Evolutionary conservation across 2,797 vertebrate genomes (phyloP).

Genomic region (Ptychadena robeensis): DNA sequence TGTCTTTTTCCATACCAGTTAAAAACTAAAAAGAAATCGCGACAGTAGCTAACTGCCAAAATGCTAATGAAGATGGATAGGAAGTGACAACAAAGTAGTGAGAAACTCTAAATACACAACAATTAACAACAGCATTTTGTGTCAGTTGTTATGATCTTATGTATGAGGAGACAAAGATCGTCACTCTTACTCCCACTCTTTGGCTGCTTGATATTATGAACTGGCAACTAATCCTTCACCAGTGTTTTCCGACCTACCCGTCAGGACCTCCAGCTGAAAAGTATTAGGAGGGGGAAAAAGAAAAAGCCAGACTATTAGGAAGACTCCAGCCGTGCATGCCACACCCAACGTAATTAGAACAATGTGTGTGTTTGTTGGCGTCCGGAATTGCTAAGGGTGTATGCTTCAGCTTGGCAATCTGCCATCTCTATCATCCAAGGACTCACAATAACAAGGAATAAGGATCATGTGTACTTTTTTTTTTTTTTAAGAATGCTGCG

Average conservation of each 20-base stretch:
- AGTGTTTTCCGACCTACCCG: conserved; percentile 24
- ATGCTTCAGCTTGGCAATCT: conserved; percentile 49
- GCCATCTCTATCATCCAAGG: conserved; percentile 50
- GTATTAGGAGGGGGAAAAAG: conserved; percentile 24
- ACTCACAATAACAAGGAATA: conserved; percentile 24
- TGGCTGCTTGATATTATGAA: conserved; percentile 12
- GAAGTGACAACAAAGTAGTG: not conserved
- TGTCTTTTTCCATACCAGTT: not conserved
- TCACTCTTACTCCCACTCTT: not conserved
- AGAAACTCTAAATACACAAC: not conserved
- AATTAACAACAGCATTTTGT: not conserved
- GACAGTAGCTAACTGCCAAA: not conserved
- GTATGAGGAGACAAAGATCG: not conserved
- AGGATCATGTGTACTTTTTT: not conserved
- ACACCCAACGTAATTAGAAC: conserved; percentile 43
- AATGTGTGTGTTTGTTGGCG: conserved; percentile 43
- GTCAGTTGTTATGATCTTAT: not conserved
- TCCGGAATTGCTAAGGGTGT: conserved; percentile 55
- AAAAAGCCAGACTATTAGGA: conserved; percentile 53
- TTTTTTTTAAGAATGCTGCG: not conserved
- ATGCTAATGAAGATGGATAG: not conserved
- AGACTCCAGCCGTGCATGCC: conserved; percentile 47
- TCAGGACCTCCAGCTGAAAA: conserved; percentile 30
- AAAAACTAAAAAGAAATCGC: not conserved
- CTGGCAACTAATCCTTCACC: conserved; percentile 7